Percentiles rank a stretch among this genome's conserved stretches.
phyloP scores from a whole-genome alignment of 2,113 vertebrate species.

The Phalacrocorax aristotelis region DNA sequence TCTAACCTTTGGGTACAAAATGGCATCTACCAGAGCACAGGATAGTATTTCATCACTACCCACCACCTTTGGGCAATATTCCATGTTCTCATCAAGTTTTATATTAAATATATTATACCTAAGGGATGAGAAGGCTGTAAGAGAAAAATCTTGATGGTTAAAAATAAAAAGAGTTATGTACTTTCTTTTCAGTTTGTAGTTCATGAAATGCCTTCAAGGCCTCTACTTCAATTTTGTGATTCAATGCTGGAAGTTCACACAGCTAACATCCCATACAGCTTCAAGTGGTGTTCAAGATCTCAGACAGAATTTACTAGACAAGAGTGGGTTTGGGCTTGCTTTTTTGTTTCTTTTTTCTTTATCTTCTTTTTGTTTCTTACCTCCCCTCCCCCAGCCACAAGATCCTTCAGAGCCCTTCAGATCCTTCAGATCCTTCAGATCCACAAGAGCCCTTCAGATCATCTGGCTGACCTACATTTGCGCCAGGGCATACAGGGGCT shows the following conservation, averaged over 20 bases:
- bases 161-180: not conserved
- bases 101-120: not conserved
- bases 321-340: not conserved
- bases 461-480: not conserved
- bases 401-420: not conserved
- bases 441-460: not conserved
- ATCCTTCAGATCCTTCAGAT: too few species aligned
- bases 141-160: not conserved
- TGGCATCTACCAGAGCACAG: not conserved
- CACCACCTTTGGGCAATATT: not conserved
- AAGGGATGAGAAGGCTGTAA: not conserved
- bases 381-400: accelerated
- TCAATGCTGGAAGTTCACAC: not conserved
- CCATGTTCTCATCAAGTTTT: not conserved
- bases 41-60: not conserved
- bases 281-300: not conserved
- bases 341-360: too few species aligned
- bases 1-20: not conserved
- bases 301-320: not conserved
- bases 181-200: not conserved
- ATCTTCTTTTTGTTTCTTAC: not conserved
- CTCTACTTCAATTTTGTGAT: not conserved
- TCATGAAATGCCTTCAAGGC: not conserved
- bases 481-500: not conserved
- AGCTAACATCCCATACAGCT: not conserved